A percentile compares a stretch with the other conserved stretches of the same genome.
These are phyloP conservation scores for Zapus hudsonius DNA, from an alignment of 2,113 vertebrate genomes.

Conservation along the genomic window DNA sequence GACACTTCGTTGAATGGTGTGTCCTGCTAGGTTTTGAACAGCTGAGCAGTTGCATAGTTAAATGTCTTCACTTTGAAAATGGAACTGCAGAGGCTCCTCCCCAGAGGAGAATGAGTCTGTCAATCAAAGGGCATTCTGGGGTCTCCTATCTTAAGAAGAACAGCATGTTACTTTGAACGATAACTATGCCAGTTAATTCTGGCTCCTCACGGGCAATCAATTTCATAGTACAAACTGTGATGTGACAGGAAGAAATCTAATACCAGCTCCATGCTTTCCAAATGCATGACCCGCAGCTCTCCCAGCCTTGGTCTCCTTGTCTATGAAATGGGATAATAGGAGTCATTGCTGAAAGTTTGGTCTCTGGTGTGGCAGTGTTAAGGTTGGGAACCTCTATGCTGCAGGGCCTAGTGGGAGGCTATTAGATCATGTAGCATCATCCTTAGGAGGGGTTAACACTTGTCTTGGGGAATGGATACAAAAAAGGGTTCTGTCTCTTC, in stretches of 20 bases:
- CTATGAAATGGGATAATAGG: background rate
- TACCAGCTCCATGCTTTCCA: background rate
- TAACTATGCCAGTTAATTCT: background rate
- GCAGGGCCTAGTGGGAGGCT: background rate
- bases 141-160: background rate
- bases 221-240: background rate
- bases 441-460: background rate
- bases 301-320: background rate
- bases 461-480: background rate
- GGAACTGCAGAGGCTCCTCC: background rate
- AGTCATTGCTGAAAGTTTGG: background rate
- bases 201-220: background rate
- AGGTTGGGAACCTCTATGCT: background rate
- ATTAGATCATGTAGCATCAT: background rate
- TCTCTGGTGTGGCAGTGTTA: too few species aligned
- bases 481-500: background rate
- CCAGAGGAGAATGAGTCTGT: background rate
- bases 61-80: background rate
- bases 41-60: background rate
- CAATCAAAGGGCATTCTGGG: background rate
- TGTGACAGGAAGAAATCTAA: background rate
- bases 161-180: background rate
- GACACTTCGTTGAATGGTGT: background rate
- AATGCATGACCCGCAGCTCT: background rate
- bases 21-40: background rate